A percentile compares a stretch with the other conserved stretches of the same genome.
Evolutionary conservation across 1,140 invertebrate genomes (phyloP).

Genomic region (Mycetomoellerius zeteki): DNA sequence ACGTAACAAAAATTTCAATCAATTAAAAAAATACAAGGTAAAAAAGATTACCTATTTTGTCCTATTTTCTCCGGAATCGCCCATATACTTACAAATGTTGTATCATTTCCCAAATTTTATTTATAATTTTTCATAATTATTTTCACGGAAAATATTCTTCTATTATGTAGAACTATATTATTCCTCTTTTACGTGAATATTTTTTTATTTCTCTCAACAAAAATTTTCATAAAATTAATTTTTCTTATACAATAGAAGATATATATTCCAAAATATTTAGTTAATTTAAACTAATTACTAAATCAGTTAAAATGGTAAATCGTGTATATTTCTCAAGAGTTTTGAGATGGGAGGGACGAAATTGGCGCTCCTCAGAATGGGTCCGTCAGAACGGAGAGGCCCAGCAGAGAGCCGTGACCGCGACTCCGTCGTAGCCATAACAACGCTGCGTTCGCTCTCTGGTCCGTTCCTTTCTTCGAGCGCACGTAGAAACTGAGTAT

Average conservation of each 20-base stretch:
- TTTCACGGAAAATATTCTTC: neutral
- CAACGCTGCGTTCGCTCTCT: conserved; percentile 48
- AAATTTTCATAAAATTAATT: neutral
- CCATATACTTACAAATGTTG: neutral
- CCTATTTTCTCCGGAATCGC: no score
- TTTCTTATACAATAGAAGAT: neutral
- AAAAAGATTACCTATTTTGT: no score
- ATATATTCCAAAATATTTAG: neutral
- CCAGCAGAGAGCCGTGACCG: conserved; percentile 21
- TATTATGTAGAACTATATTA: neutral
- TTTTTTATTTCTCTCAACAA: neutral
- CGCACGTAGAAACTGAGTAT: conserved; percentile 31
- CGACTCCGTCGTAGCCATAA: conserved; percentile 56
- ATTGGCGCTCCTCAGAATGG: conserved; percentile 20
- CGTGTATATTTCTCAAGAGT: neutral
- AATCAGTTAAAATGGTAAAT: neutral
- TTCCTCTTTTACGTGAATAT: neutral
- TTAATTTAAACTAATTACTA: neutral
- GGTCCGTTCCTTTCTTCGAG: conserved; percentile 45
- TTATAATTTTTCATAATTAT: neutral
- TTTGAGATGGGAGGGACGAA: conserved; percentile 18
- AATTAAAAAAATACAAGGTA: no score
- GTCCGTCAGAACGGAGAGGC: conserved; percentile 32
- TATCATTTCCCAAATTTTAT: neutral
- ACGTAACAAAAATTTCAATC: no score